Conservation (phyloP, 1,140 invertebrate species). For the Conus ventricosus region DNA sequence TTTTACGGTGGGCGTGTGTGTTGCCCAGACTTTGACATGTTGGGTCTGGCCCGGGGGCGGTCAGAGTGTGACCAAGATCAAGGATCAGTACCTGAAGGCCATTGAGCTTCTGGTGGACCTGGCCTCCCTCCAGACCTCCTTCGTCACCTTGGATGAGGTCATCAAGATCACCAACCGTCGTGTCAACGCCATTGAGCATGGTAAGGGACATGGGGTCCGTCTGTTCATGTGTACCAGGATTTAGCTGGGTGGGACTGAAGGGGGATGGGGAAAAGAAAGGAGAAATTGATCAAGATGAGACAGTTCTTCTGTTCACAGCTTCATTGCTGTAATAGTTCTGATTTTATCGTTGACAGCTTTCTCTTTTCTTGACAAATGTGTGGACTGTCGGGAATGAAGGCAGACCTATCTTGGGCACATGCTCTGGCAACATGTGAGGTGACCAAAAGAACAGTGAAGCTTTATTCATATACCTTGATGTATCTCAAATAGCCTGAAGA, state of each 20-base stretch:
- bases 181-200: constrained; percentile 99
- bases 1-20: not conserved
- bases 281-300: no score
- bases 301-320: no score
- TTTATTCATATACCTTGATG: no score
- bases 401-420: no score
- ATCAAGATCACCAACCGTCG: constrained; percentile 98
- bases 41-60: constrained; percentile 94
- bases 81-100: constrained; percentile 95
- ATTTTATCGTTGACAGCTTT: not conserved
- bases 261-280: not conserved
- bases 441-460: no score
- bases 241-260: not conserved
- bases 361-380: no score
- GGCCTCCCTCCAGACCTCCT: constrained; percentile 96
- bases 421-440: no score
- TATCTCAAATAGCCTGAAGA: no score
- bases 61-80: constrained; percentile 94
- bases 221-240: no score
- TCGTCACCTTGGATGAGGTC: constrained; percentile 97
- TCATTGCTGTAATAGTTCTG: no score
- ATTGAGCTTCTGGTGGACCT: constrained; percentile 94
- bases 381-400: no score
- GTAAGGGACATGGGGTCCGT: constrained; percentile 74
- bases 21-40: constrained; percentile 75